Evolutionary conservation across 1,140 invertebrate genomes (phyloP).

Genomic region (Holcopasites calliopsidis): DNA sequence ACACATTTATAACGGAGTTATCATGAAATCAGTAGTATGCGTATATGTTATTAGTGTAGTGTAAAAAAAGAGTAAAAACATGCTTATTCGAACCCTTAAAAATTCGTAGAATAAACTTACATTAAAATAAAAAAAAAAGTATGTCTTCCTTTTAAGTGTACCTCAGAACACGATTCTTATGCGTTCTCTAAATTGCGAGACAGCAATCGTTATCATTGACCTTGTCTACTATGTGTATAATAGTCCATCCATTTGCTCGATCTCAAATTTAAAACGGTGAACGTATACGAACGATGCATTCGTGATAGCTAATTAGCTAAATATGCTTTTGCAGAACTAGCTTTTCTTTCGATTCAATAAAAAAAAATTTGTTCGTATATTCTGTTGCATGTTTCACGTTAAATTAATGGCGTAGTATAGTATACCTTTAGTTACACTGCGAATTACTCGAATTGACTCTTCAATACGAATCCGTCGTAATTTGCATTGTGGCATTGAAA

Average conservation of each 20-base stretch:
- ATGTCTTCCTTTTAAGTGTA: constrained; percentile 20
- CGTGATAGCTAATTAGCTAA: constrained; percentile 28
- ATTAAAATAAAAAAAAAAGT: constrained; percentile 33
- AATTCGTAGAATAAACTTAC: constrained; percentile 17
- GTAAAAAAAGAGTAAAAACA: constrained; percentile 19
- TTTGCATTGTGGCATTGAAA: constrained; percentile 51
- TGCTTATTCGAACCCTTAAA: constrained; percentile 16
- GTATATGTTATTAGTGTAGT: constrained; percentile 13
- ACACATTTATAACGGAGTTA: constrained; percentile 45
- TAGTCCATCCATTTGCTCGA: constrained; percentile 50
- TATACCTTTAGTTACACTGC: constrained; percentile 48
- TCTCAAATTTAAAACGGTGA: constrained; percentile 53
- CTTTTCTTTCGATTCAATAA: constrained; percentile 2
- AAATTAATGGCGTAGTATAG: constrained; percentile 56
- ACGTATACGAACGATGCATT: constrained; percentile 47
- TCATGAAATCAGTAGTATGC: constrained; percentile 32
- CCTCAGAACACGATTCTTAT: constrained; percentile 23
- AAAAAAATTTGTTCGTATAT: background rate
- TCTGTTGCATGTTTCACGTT: constrained; percentile 10
- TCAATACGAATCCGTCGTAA: constrained; percentile 30
- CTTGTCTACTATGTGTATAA: constrained; percentile 50
- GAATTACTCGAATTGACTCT: constrained; percentile 38
- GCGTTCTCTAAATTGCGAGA: constrained; percentile 36
- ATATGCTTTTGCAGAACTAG: constrained; percentile 30
- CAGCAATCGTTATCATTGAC: constrained; percentile 30